Conservation (phyloP, 1,140 invertebrate genomes). For the Holotrichia oblita region DNA sequence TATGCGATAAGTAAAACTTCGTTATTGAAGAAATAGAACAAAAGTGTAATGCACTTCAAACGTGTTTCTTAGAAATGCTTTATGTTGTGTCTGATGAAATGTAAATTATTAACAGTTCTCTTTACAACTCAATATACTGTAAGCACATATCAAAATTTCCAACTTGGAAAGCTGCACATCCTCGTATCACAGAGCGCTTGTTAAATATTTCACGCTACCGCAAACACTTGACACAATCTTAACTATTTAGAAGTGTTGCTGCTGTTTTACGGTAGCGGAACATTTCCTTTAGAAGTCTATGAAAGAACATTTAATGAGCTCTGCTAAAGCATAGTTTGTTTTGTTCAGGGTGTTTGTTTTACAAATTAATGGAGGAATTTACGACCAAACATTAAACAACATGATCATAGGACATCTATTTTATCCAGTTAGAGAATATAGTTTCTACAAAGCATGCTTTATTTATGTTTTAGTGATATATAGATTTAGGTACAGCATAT, state of each 20-base stretch:
- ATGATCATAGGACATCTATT: too few relatives aligned
- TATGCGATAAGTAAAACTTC: neutral
- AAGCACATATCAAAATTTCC: slow-evolving; percentile 18
- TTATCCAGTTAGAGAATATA: too few relatives aligned
- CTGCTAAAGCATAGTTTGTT: neutral
- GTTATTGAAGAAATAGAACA: neutral
- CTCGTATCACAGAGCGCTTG: slow-evolving; percentile 10
- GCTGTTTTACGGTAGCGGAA: neutral
- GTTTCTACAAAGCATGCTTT: too few relatives aligned
- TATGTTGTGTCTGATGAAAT: neutral
- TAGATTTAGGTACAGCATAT: too few relatives aligned
- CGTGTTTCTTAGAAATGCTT: neutral
- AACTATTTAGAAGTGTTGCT: neutral
- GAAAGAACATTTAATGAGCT: slow-evolving; percentile 16
- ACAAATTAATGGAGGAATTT: neutral
- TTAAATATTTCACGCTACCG: slow-evolving; percentile 18
- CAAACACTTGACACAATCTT: slow-evolving; percentile 19
- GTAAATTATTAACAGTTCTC: neutral
- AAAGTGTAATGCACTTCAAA: neutral
- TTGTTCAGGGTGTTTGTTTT: neutral
- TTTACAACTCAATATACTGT: neutral
- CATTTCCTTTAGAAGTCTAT: neutral
- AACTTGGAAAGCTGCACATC: neutral
- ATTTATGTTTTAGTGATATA: too few relatives aligned
- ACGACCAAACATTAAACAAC: too few relatives aligned